phyloP scores from a whole-genome alignment of 2,888 invertebrate genomes.

The Eulithis testata region DNA sequence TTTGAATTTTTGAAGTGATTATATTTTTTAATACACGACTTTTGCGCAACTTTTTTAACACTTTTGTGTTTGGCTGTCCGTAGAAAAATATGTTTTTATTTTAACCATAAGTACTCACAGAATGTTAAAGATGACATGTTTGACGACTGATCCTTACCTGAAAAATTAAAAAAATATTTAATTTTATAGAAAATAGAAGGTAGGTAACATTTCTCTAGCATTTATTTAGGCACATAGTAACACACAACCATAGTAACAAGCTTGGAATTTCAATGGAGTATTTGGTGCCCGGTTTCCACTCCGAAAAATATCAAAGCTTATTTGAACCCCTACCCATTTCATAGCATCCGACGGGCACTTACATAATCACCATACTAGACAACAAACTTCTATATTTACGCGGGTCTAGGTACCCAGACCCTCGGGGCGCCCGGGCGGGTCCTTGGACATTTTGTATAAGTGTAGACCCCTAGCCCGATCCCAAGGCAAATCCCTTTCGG shows the following conservation, averaged over 20 bases:
- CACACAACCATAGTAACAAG: not conserved
- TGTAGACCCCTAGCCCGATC: constrained; percentile 77
- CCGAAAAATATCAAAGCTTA: constrained; percentile 16
- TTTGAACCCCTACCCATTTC: constrained; percentile 13
- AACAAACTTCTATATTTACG: constrained; percentile 82
- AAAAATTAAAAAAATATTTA: constrained; percentile 1
- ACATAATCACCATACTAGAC: constrained; percentile 65
- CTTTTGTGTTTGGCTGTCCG: too few relatives aligned
- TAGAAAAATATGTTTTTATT: not conserved
- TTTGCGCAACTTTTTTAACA: too few relatives aligned
- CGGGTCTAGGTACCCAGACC: constrained; percentile 70
- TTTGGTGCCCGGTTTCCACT: constrained; percentile 10
- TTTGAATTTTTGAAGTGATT: constrained; percentile 1
- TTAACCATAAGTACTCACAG: constrained; percentile 1
- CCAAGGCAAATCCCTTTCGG: constrained; percentile 83
- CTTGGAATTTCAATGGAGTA: constrained; percentile 5
- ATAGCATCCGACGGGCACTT: constrained; percentile 44
- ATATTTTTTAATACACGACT: too few relatives aligned
- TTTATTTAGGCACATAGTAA: too few relatives aligned
- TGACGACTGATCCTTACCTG: constrained; percentile 11
- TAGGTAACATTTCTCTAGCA: not conserved
- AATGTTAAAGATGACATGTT: not conserved
- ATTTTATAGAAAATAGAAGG: not conserved
- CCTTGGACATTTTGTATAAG: constrained; percentile 85
- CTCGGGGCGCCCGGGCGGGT: constrained; percentile 64